Evolutionary conservation across 2,888 invertebrate genomes (phyloP).

Genomic region (Orthosia gracilis): DNA sequence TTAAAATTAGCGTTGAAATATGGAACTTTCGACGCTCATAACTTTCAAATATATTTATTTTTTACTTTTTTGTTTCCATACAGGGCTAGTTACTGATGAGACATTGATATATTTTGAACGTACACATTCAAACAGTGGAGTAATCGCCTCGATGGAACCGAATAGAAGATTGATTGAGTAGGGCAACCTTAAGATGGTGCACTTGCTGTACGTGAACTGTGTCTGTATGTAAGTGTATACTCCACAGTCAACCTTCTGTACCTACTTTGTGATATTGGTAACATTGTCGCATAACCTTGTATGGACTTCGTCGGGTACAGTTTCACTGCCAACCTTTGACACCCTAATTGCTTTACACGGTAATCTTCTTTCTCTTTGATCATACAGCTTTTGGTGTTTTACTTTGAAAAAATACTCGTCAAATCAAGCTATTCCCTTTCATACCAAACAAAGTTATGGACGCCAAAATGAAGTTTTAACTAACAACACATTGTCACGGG

Average conservation of each 20-base stretch:
- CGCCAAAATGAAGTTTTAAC: background rate
- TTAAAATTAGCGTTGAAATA: too few relatives aligned
- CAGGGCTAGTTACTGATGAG: too few relatives aligned
- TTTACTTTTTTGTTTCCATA: too few relatives aligned
- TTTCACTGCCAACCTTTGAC: slow-evolving; percentile 10
- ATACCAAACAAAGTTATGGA: background rate
- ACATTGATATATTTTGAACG: too few relatives aligned
- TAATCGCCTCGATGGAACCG: too few relatives aligned
- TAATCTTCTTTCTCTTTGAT: slow-evolving; percentile 34
- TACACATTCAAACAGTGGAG: too few relatives aligned
- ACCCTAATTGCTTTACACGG: slow-evolving; percentile 20
- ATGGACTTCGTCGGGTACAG: background rate
- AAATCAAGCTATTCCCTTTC: background rate
- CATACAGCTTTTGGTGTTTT: slow-evolving; percentile 21
- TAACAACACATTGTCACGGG: background rate
- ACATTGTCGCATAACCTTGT: background rate
- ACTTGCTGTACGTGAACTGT: background rate
- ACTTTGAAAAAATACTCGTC: background rate
- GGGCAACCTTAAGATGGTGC: too few relatives aligned
- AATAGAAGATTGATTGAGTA: too few relatives aligned
- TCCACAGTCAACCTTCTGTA: background rate
- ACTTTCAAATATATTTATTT: too few relatives aligned
- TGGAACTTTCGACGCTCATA: too few relatives aligned
- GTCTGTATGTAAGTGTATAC: background rate
- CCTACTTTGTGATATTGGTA: background rate